Base-by-base conservation (phyloP, 1,140 invertebrate species). In the Varroa destructor region DNA sequence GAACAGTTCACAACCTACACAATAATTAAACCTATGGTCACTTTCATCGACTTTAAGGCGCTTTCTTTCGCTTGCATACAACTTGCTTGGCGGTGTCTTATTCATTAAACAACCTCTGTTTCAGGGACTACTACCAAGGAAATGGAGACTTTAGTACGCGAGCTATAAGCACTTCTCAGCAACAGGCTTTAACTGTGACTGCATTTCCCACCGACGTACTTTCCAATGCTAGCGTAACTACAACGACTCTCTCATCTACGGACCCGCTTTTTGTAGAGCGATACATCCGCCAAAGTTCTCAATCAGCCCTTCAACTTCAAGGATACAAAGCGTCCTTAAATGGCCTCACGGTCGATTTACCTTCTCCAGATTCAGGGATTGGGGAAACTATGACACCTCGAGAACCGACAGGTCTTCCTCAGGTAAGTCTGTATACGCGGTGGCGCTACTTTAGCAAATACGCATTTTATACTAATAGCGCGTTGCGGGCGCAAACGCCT, bases 361-460 rank as follows among this genome's bases (percentile, higher is more conserved):
- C 90, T 0, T 92, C 90, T 73, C 90, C 91, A 1, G 90, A 93
- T 80, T 90, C 88, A 75, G 91, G 90, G 36, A 93, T 93, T 76
- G 91, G 90, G 43, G 88, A 89, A 0, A 88, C 89, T 74, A 89
- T 91, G 77, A 93, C 91, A 46, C 91, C 91, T 56, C 82, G 89
- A 78, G 90, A 89, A 82, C 89, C 87, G 82, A 88, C 85, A 78
- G 87, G 86, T 80, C 87, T 89, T 77, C 90, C 91, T 81, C 90
- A 91, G 88, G 90, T 92, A 83, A 82, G 83, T 82, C 75, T 8
- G 8, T 3, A 51, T 51, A 51, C 4, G 8, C 8, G 46, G 8
- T 51, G 3, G 46, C 8, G 36, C 10, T 42, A 67, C 8, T 51
- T 8, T 51, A 51, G 8, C 46, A 3, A 51, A 51, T 51, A 8